These are phyloP conservation scores for Axinella damicornis DNA, from an alignment of 37 sponge, comb jelly and placozoan genomes.

Conservation along the genomic window DNA sequence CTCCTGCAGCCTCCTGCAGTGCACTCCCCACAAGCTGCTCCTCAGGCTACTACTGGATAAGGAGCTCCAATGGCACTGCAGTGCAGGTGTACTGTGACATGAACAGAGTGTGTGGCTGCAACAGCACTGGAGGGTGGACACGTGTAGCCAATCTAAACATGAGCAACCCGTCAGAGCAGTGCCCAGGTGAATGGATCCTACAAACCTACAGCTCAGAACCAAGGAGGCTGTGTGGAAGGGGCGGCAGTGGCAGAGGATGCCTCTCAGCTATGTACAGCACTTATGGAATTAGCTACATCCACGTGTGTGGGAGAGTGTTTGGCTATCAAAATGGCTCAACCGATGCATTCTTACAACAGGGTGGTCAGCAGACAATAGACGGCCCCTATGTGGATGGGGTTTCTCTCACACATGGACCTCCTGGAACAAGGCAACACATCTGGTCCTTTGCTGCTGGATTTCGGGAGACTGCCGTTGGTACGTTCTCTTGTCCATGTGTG, in stretches of 20 bases:
- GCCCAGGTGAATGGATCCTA: slow-evolving; percentile 34
- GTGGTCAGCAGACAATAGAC: slow-evolving; percentile 12
- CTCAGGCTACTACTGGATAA: too few relatives aligned
- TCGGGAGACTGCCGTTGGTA: background rate
- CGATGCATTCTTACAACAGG: too few relatives aligned
- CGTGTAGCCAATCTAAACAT: slow-evolving; percentile 40
- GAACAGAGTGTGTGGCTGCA: too few relatives aligned
- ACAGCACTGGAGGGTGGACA: slow-evolving; percentile 27
- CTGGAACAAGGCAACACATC: slow-evolving; percentile 22
- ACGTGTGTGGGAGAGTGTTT: slow-evolving; percentile 62
- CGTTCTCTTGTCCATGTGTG: background rate
- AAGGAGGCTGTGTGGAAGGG: background rate
- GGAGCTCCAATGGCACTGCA: background rate
- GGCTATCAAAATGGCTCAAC: slow-evolving; percentile 46
- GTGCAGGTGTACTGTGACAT: slow-evolving; percentile 1
- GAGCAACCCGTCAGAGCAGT: slow-evolving; percentile 8
- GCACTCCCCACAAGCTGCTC: too few relatives aligned
- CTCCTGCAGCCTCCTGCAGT: too few relatives aligned
- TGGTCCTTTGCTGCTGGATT: slow-evolving; percentile 40
- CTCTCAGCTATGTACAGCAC: slow-evolving; percentile 2
- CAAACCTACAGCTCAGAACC: background rate
- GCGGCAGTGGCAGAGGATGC: too few relatives aligned
- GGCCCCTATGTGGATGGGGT: slow-evolving; percentile 38
- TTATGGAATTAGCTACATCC: slow-evolving; percentile 29
- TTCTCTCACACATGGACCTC: slow-evolving; percentile 30